Conservation (phyloP, 2,113 vertebrate genomes). For the Carassius carassius region DNA sequence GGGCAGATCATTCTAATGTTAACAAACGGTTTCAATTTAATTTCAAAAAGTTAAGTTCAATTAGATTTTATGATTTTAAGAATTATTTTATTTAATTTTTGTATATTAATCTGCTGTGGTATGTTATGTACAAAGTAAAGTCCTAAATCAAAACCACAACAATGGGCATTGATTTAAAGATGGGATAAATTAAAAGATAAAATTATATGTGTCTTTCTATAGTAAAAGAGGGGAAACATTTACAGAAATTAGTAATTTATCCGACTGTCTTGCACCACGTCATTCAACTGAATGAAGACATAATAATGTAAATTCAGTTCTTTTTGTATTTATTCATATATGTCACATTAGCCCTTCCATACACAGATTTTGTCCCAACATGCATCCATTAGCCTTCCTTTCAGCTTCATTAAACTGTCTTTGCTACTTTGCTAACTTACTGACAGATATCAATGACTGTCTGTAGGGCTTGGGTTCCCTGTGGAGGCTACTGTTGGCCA, state of each 20-base stretch:
- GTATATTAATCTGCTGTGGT: too few species aligned
- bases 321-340: background rate
- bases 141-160: background rate
- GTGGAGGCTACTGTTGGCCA: conserved; percentile 45
- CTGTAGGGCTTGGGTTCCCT: conserved; percentile 60
- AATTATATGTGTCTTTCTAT: background rate
- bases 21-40: too few species aligned
- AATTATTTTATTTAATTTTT: too few species aligned
- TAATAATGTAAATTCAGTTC: conserved; percentile 19
- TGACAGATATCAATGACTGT: conserved; percentile 67
- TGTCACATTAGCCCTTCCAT: background rate
- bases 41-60: too few species aligned
- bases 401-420: conserved; percentile 74
- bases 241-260: background rate
- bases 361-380: conserved; percentile 29
- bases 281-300: background rate
- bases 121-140: too few species aligned
- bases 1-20: too few species aligned
- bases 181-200: background rate
- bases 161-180: background rate
- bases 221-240: background rate
- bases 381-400: conserved; percentile 52
- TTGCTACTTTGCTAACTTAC: conserved; percentile 68
- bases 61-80: too few species aligned
- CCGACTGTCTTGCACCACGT: background rate